A percentile compares a stretch with the other conserved stretches of the same genome.
phyloP scores from a whole-genome alignment of 2,888 invertebrate species.

The Lasius platythorax region DNA sequence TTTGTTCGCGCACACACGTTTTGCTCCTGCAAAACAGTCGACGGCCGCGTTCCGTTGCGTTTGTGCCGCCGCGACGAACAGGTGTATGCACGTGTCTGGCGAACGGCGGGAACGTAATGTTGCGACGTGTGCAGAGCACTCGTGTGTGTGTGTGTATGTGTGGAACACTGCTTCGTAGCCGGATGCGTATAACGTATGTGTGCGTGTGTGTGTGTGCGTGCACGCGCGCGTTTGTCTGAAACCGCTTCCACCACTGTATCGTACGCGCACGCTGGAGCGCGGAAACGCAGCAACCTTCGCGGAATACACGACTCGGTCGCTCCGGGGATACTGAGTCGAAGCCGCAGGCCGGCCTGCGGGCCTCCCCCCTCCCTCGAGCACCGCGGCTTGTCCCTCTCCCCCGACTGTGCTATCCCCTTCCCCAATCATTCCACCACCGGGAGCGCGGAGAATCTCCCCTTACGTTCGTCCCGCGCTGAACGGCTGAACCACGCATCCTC shows the following conservation, averaged over 20 bases:
- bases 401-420: conserved; percentile 52
- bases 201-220: background rate
- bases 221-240: conserved; percentile 35
- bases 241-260: conserved; percentile 55
- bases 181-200: background rate
- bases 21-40: background rate
- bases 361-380: conserved; percentile 79
- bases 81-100: conserved; percentile 66
- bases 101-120: conserved; percentile 3
- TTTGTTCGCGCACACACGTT: conserved; percentile 13
- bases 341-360: conserved; percentile 86
- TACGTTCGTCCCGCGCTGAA: conserved; percentile 45
- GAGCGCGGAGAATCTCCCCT: conserved; percentile 42
- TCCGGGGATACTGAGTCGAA: conserved; percentile 86
- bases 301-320: conserved; percentile 86
- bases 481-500: conserved; percentile 29
- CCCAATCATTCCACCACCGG: conserved; percentile 56
- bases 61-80: conserved; percentile 60
- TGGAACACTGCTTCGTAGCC: background rate
- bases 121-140: too few species aligned
- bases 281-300: conserved; percentile 76
- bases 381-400: conserved; percentile 55
- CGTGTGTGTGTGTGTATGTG: background rate
- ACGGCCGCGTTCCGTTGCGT: conserved; percentile 35
- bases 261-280: conserved; percentile 70